These are phyloP conservation scores for Oreochromis grahami DNA, from an alignment of 2,797 vertebrate species.

Conservation along the genomic window DNA sequence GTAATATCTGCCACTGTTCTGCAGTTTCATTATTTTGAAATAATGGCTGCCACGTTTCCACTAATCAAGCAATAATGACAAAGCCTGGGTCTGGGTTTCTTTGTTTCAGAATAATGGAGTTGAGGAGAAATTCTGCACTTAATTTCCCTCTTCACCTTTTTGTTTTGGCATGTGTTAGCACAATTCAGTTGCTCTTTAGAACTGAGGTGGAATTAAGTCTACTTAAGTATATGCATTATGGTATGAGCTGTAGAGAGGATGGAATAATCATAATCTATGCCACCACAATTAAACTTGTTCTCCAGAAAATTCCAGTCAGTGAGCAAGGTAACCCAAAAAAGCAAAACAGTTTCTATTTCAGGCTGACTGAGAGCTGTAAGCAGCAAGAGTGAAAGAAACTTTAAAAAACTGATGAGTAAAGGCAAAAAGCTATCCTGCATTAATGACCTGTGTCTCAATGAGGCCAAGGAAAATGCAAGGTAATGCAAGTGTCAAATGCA, in stretches of 20 bases:
- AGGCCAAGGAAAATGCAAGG: not conserved
- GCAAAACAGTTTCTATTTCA: not conserved
- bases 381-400: not conserved
- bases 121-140: not conserved
- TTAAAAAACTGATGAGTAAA: not conserved
- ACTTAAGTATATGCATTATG: not conserved
- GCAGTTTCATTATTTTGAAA: not conserved
- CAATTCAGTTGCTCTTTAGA: not conserved
- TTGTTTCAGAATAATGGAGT: not conserved
- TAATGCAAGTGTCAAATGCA: not conserved
- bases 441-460: not conserved
- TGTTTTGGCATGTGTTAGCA: constrained; percentile 4
- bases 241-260: not conserved
- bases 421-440: not conserved
- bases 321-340: not conserved
- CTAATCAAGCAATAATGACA: not conserved
- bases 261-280: not conserved
- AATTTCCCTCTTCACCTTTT: not conserved
- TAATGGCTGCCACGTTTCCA: not conserved
- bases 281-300: not conserved
- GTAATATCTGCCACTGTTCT: not conserved
- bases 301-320: constrained; percentile 7
- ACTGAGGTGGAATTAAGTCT: not conserved
- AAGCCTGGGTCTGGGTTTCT: not conserved
- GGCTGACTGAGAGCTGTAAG: not conserved